Conservation (phyloP, 2,113 vertebrate genomes). For the Athene noctua region DNA sequence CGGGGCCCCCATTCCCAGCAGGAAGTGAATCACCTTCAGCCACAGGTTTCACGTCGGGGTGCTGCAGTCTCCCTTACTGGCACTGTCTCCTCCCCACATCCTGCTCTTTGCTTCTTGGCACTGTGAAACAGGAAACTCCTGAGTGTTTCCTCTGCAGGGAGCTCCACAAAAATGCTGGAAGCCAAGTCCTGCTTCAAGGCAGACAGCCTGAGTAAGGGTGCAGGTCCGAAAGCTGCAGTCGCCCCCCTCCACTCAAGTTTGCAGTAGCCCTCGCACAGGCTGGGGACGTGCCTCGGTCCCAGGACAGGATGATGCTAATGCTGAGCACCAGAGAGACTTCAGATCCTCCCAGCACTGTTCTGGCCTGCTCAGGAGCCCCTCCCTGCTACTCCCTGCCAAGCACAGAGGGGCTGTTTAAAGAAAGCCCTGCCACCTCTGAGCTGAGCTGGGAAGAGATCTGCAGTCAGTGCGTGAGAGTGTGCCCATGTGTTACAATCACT, state of each 20-base stretch:
- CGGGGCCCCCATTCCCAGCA: rapidly evolving
- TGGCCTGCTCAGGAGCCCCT: neutral
- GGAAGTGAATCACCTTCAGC: neutral
- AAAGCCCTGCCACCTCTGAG: neutral
- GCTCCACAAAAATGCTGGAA: neutral
- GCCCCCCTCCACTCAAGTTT: neutral
- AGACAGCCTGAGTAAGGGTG: neutral
- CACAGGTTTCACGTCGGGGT: neutral
- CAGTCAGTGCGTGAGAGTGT: neutral
- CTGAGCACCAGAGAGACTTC: neutral
- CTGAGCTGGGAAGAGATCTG: neutral
- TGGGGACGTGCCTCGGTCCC: rapidly evolving
- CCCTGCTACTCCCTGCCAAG: neutral
- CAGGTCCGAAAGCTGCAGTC: neutral
- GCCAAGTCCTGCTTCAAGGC: neutral
- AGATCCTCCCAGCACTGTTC: neutral
- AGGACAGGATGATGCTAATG: rapidly evolving
- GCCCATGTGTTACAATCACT: rapidly evolving
- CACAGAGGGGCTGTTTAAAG: neutral
- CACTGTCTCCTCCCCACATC: neutral
- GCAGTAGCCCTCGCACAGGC: rapidly evolving
- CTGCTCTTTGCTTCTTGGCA: neutral
- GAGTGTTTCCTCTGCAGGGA: neutral
- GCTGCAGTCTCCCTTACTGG: neutral
- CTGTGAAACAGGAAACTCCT: neutral